A percentile compares a stretch with the other conserved stretches of the same genome.
Conservation (phyloP, 2,113 vertebrate genomes). For the Cyprinus carpio region DNA sequence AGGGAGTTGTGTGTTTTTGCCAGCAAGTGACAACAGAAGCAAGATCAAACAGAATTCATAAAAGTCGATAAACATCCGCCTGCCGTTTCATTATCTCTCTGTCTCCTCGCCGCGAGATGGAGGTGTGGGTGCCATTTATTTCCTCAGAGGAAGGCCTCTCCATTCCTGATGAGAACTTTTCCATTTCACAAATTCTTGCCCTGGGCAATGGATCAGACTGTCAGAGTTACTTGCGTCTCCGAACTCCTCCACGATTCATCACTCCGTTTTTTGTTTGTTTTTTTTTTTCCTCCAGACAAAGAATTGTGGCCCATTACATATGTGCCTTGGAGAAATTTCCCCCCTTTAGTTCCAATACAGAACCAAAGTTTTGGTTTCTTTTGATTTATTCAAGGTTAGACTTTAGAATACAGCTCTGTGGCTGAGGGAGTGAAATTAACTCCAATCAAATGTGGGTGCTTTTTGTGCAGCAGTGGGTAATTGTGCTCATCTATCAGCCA, state of each 20-base stretch:
- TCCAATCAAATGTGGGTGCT: not conserved
- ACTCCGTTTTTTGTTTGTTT: not conserved
- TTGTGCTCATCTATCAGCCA: slow-evolving; percentile 2
- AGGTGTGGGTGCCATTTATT: slow-evolving; percentile 38
- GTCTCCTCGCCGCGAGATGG: not conserved
- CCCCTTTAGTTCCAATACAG: not conserved
- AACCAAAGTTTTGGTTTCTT: not conserved
- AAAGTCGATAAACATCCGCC: slow-evolving; percentile 46
- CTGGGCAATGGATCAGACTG: slow-evolving; percentile 38
- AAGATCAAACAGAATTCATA: slow-evolving; percentile 50
- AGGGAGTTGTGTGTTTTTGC: slow-evolving; percentile 28
- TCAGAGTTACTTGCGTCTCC: slow-evolving; percentile 23
- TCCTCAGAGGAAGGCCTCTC: slow-evolving; percentile 4
- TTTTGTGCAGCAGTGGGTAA: not conserved
- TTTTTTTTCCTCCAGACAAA: not conserved
- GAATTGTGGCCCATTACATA: slow-evolving; percentile 25
- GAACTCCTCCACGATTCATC: slow-evolving; percentile 21
- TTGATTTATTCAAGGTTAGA: not conserved
- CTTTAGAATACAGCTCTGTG: not conserved
- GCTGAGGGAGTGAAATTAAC: not conserved
- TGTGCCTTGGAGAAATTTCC: not conserved
- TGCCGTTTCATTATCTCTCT: slow-evolving; percentile 38
- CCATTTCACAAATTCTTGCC: slow-evolving; percentile 28
- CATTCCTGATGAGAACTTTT: slow-evolving; percentile 32
- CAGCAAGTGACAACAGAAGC: slow-evolving; percentile 24